A percentile compares a stretch with the other conserved stretches of the same genome.
phyloP scores from a whole-genome alignment of 2,113 vertebrate species.

The Lepus americanus region DNA sequence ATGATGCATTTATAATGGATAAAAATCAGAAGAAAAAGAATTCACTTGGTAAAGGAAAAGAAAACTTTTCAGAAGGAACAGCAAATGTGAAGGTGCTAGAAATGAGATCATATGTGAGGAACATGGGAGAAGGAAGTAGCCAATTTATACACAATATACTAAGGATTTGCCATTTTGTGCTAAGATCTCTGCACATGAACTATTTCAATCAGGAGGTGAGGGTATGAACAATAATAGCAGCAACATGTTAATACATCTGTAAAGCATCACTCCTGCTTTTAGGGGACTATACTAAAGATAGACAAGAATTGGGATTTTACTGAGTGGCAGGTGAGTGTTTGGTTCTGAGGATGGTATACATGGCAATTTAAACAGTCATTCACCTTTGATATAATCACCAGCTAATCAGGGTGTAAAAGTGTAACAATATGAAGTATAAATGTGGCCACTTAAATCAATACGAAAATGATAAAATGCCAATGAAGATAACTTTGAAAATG shows the following conservation, averaged over 20 bases:
- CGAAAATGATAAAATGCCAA: constrained; percentile 1
- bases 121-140: neutral
- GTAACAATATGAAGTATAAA: neutral
- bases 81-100: neutral
- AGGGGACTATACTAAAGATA: neutral
- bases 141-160: neutral
- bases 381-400: neutral
- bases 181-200: neutral
- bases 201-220: neutral
- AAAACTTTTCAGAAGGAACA: neutral
- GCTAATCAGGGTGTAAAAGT: neutral
- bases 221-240: neutral
- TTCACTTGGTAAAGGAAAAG: neutral
- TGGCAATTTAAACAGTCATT: neutral
- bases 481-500: constrained; percentile 26
- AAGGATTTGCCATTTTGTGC: neutral
- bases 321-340: neutral
- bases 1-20: neutral
- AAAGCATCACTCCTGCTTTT: neutral
- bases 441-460: constrained; percentile 16
- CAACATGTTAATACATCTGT: neutral
- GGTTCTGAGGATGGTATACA: neutral
- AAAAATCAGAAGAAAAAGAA: constrained; percentile 1
- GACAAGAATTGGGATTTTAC: neutral
- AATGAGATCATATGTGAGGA: neutral